Conservation (phyloP, 1,140 invertebrate genomes). For the Achroia grisella region DNA sequence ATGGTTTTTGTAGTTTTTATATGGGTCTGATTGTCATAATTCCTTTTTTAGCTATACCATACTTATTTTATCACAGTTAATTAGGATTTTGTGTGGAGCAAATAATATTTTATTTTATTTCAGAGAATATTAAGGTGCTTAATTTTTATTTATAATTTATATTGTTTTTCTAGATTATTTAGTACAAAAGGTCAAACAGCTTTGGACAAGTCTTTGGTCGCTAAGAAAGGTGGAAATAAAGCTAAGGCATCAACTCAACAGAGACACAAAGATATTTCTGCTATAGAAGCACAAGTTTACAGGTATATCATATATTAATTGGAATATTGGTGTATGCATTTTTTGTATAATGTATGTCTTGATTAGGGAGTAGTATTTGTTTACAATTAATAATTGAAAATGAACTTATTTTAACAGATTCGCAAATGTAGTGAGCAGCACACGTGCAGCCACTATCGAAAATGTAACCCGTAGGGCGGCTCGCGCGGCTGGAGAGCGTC, state of each 20-base stretch:
- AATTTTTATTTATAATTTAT: neutral
- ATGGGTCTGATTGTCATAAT: too few species aligned
- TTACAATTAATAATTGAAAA: too few species aligned
- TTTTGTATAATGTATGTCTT: too few species aligned
- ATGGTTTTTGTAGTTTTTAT: too few species aligned
- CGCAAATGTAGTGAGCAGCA: slow-evolving; percentile 86
- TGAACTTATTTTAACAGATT: slow-evolving; percentile 73
- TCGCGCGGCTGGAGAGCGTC: slow-evolving; percentile 93
- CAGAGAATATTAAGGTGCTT: too few species aligned
- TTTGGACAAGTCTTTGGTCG: slow-evolving; percentile 91
- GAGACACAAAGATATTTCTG: slow-evolving; percentile 87
- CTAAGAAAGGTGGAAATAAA: slow-evolving; percentile 84
- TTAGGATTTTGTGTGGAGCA: too few species aligned
- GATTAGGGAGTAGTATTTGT: too few species aligned
- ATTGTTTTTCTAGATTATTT: slow-evolving; percentile 78
- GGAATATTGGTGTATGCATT: slow-evolving; percentile 6
- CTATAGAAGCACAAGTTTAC: slow-evolving; percentile 92
- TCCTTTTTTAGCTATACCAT: too few species aligned
- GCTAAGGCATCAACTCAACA: slow-evolving; percentile 82
- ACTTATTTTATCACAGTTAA: too few species aligned
- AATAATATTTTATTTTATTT: too few species aligned
- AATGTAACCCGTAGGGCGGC: slow-evolving; percentile 99
- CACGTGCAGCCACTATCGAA: slow-evolving; percentile 94
- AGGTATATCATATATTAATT: slow-evolving; percentile 67
- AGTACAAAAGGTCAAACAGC: slow-evolving; percentile 95